Evolutionary conservation across 2,888 invertebrate genomes (phyloP).

Genomic region (Therioaphis trifolii): DNA sequence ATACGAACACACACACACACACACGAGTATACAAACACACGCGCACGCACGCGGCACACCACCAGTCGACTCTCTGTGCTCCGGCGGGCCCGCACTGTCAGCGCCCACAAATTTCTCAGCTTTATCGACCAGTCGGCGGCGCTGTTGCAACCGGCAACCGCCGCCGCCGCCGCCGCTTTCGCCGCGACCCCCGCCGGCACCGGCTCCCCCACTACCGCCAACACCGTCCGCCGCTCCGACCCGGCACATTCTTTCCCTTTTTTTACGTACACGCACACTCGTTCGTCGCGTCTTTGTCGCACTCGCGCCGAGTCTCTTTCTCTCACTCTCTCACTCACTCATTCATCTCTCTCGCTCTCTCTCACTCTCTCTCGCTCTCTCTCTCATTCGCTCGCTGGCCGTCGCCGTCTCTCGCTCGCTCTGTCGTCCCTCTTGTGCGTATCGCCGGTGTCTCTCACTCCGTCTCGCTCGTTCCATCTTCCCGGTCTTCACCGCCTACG

Average conservation of each 20-base stretch:
- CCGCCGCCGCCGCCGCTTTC: conserved; percentile 44
- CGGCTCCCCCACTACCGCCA: conserved; percentile 21
- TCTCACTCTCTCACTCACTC: not conserved
- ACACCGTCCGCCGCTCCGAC: conserved; percentile 33
- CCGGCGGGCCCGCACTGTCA: conserved; percentile 61
- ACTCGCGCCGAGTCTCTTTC: not conserved
- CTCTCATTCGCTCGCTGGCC: not conserved
- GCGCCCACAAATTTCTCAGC: conserved; percentile 63
- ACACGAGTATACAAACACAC: not conserved
- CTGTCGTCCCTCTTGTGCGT: not conserved
- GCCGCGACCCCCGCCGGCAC: conserved; percentile 17
- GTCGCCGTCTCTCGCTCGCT: not conserved
- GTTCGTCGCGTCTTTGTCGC: not conserved
- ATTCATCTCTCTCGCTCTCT: too few species aligned
- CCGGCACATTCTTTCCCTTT: conserved; percentile 51
- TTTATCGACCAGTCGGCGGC: conserved; percentile 63
- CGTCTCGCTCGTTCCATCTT: conserved; percentile 21
- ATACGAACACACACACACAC: not conserved
- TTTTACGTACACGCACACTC: not conserved
- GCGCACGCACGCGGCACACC: not conserved
- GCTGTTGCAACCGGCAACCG: conserved; percentile 62
- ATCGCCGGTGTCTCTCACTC: not conserved
- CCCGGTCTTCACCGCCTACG: conserved; percentile 13
- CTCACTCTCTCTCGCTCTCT: not conserved
- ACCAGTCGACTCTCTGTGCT: conserved; percentile 41